Conservation (phyloP, 1,140 invertebrate species). For the Drosophila carrolli region DNA sequence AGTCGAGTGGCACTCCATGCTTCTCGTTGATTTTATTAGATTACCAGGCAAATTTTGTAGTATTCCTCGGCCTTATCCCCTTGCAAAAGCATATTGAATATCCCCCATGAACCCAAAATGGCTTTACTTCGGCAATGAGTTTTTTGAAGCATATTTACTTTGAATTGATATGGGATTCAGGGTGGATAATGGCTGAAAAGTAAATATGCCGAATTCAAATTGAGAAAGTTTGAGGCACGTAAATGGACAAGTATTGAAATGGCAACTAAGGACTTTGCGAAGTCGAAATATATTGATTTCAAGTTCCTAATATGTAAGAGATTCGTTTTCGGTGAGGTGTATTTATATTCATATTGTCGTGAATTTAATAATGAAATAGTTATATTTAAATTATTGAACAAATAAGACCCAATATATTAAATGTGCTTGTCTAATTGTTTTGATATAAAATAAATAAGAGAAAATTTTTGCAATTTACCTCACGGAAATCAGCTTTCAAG, state of each 20-base stretch:
- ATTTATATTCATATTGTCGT: too few species aligned
- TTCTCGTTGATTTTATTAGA: slow-evolving; percentile 71
- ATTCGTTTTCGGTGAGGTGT: too few species aligned
- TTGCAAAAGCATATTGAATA: slow-evolving; percentile 54
- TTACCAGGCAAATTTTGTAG: slow-evolving; percentile 76
- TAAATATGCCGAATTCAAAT: slow-evolving; percentile 21
- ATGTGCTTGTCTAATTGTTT: too few species aligned
- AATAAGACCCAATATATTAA: too few species aligned
- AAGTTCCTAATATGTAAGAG: slow-evolving; percentile 2
- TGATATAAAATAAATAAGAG: too few species aligned
- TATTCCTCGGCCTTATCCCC: slow-evolving; percentile 27
- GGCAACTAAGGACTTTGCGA: not conserved
- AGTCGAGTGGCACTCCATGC: slow-evolving; percentile 60
- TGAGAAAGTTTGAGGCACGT: slow-evolving; percentile 25
- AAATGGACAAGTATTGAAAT: slow-evolving; percentile 7
- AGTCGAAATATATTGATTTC: slow-evolving; percentile 3
- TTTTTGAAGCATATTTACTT: slow-evolving; percentile 45
- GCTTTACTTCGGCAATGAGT: slow-evolving; percentile 36
- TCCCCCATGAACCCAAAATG: slow-evolving; percentile 48
- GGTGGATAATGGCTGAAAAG: slow-evolving; percentile 23
- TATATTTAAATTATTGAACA: too few species aligned
- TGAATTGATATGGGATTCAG: slow-evolving; percentile 11
- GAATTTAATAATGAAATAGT: too few species aligned
- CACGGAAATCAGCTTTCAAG: not conserved
- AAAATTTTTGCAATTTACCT: not conserved